Evolutionary conservation across 2,888 invertebrate genomes (phyloP), one percentile per base, ranked within the genome.

Genomic region (Acleris cristana): DNA sequence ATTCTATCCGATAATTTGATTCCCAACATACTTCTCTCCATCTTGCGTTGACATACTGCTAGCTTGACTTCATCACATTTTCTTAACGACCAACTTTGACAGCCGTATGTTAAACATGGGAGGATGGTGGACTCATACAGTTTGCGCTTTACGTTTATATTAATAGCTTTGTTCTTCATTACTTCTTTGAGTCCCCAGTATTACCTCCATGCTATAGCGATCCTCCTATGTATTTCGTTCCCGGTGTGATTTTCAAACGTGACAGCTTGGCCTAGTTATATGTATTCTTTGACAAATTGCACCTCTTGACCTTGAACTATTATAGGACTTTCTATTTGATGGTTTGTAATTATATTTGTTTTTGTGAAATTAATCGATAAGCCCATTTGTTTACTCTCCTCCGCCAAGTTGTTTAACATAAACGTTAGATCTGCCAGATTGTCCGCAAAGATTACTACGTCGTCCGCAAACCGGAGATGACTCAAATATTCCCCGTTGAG

Each of bases 371-470:
- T 72, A 57, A 70, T 64, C 19, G 44, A 40, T 44, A 71, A 21
- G 4, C 70, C 66, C 19, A 65, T 64, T 18, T 66, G 64, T 34
- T 57, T 26, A 26, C 65, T 69, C 53, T 69, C 64, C 16, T 26
- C 56, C 12, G 44, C 52, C 49, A 69, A 26, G n/a, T 62, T 19
- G 19, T 62, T 59, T 18, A 70, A 40, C 69, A 71, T 70, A 21
- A 12, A 52, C 60, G 66, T 49, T 18, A 69, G 53, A 3, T 54
- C 51, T 5, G 30, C 51, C 26, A 34, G 16, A 14, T 60, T 52
- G 45, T 49, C 64, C 18, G 48, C 49, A 40, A 71, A 51, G 60
- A 69, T 19, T 40, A 40, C 34, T 40, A 40, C 34, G 14, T 40
- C 34, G 34, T 40, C 34, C 3, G 34, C 14, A 40, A 71, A 68